These are phyloP conservation scores for Benitochromis conjunctus DNA, from an alignment of 2,113 vertebrate species.

Conservation along the genomic window DNA sequence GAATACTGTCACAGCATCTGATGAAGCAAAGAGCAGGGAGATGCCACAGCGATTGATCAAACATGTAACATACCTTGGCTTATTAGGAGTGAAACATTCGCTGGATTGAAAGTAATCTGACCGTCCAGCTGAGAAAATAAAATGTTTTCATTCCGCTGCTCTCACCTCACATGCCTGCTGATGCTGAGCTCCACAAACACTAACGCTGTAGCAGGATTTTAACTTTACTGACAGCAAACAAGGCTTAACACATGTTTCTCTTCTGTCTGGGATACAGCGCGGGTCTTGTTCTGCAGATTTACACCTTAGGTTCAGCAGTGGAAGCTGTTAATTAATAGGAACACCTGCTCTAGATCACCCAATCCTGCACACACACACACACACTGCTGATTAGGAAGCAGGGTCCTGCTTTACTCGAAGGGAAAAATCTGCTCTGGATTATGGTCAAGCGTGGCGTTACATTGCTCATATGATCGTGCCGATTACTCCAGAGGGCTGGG, in stretches of 20 bases:
- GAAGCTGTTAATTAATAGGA: constrained; percentile 37
- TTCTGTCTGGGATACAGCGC: background rate
- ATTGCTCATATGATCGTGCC: background rate
- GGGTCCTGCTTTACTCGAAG: background rate
- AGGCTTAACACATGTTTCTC: background rate
- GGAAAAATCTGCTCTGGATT: background rate
- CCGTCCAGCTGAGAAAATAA: background rate
- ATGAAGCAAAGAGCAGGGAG: constrained; percentile 7
- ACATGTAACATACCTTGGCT: background rate
- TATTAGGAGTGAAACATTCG: background rate
- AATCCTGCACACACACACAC: background rate
- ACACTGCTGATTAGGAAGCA: background rate
- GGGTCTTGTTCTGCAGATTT: constrained; percentile 1
- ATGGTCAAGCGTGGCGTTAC: background rate
- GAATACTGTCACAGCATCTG: constrained; percentile 29
- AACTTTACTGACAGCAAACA: background rate
- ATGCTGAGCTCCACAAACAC: background rate
- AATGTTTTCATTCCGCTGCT: background rate
- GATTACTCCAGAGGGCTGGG: background rate
- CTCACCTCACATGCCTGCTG: background rate
- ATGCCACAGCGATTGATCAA: background rate
- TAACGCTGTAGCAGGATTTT: background rate
- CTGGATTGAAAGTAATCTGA: background rate
- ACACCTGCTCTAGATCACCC: constrained; percentile 40
- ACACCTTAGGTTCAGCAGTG: constrained; percentile 7